A percentile compares a stretch with the other conserved stretches of the same genome.
Evolutionary conservation across 64 coral and sea anemone species (phyloP).

Genomic region (Platygyra sinensis): DNA sequence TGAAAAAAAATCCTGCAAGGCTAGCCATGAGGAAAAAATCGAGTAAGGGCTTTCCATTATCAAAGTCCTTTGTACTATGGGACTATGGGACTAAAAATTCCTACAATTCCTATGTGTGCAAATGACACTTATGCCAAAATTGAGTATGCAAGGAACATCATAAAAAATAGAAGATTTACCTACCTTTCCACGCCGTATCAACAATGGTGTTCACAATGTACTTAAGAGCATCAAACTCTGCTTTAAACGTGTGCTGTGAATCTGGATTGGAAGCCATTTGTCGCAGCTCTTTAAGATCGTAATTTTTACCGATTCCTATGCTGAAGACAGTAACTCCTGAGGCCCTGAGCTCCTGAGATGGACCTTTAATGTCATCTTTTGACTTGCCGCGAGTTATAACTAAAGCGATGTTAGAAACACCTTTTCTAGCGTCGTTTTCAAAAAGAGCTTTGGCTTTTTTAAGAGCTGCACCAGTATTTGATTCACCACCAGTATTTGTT

Average conservation of each 20-base stretch:
- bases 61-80: no score
- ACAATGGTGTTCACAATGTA: not conserved
- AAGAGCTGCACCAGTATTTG: not conserved
- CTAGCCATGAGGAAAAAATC: no score
- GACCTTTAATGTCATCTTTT: not conserved
- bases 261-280: constrained; percentile 63
- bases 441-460: not conserved
- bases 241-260: constrained; percentile 44
- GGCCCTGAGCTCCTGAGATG: not conserved
- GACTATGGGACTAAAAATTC: no score
- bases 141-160: no score
- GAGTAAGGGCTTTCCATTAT: no score
- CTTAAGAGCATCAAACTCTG: constrained; percentile 35
- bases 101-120: no score
- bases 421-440: not conserved
- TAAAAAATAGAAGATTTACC: not conserved
- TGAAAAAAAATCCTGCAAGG: no score
- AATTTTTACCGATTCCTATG: constrained; percentile 18
- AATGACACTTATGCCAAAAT: no score
- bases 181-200: not conserved
- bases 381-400: constrained; percentile 39
- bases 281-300: constrained; percentile 23
- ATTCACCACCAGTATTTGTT: no score
- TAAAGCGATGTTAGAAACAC: not conserved
- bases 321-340: not conserved